These are phyloP conservation scores for Morone chrysops DNA, from an alignment of 2,113 vertebrate genomes.

Conservation along the genomic window DNA sequence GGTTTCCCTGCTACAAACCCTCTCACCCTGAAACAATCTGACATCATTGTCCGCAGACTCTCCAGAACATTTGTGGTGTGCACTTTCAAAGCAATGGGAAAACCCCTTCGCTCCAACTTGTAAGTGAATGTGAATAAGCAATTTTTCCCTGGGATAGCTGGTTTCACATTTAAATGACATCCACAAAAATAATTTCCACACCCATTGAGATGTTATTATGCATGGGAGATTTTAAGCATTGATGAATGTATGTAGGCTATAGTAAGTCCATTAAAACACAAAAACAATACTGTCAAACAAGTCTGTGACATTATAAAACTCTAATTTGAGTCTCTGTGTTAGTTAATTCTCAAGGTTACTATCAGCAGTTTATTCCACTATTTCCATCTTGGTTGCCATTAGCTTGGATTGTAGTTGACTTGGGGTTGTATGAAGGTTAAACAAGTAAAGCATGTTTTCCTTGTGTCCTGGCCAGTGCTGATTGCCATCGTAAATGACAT, in stretches of 20 bases:
- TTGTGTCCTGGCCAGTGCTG: not conserved
- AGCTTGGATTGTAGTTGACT: constrained; percentile 25
- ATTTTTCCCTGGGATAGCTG: constrained; percentile 40
- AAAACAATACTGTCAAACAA: not conserved
- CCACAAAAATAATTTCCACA: not conserved
- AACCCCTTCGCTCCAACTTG: constrained; percentile 48
- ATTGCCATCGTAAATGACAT: constrained; percentile 53
- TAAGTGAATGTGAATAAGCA: constrained; percentile 59
- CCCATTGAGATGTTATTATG: not conserved
- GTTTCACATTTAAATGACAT: constrained; percentile 25
- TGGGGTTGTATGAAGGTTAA: constrained; percentile 36
- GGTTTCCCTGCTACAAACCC: constrained; percentile 58
- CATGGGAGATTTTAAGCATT: not conserved
- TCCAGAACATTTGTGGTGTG: constrained; percentile 58
- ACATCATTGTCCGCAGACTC: constrained; percentile 59
- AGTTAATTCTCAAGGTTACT: not conserved
- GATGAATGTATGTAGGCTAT: not conserved
- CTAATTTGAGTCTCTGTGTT: no score
- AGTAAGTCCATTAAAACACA: not conserved
- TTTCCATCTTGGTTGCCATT: constrained; percentile 15
- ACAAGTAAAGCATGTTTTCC: constrained; percentile 29
- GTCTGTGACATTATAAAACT: not conserved
- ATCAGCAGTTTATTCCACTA: constrained; percentile 5
- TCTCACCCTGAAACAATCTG: constrained; percentile 51
- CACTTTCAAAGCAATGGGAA: constrained; percentile 64